Conservation (phyloP, 2,797 vertebrate genomes). For the Allobates femoralis region DNA sequence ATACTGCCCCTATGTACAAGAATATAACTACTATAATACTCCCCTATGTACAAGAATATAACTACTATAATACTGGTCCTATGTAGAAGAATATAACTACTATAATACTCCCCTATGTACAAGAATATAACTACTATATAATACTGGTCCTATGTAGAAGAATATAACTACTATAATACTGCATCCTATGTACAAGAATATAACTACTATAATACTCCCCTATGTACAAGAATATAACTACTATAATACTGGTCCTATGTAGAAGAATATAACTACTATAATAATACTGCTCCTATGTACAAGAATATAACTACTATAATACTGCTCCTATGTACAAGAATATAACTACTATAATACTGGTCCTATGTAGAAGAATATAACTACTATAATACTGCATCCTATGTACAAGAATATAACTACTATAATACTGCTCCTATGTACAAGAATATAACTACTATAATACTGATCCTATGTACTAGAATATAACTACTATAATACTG, state of each 20-base stretch:
- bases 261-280: too few species aligned
- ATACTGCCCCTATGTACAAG: too few species aligned
- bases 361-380: too few species aligned
- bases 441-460: constrained; percentile 8
- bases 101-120: not conserved
- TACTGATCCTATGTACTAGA: not conserved
- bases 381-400: not conserved
- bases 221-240: too few species aligned
- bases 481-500: constrained; percentile 17
- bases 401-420: not conserved
- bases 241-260: too few species aligned
- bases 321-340: too few species aligned
- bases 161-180: constrained; percentile 17
- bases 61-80: not conserved
- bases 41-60: too few species aligned
- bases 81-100: not conserved
- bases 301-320: too few species aligned
- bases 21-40: too few species aligned
- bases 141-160: not conserved
- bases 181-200: not conserved
- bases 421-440: constrained; percentile 1
- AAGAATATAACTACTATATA: constrained; percentile 10
- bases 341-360: too few species aligned
- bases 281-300: too few species aligned
- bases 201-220: too few species aligned